Evolutionary conservation across 2,113 vertebrate genomes (phyloP), one percentile per base, ranked within the genome.

Genomic region (Climacteris rufus): DNA sequence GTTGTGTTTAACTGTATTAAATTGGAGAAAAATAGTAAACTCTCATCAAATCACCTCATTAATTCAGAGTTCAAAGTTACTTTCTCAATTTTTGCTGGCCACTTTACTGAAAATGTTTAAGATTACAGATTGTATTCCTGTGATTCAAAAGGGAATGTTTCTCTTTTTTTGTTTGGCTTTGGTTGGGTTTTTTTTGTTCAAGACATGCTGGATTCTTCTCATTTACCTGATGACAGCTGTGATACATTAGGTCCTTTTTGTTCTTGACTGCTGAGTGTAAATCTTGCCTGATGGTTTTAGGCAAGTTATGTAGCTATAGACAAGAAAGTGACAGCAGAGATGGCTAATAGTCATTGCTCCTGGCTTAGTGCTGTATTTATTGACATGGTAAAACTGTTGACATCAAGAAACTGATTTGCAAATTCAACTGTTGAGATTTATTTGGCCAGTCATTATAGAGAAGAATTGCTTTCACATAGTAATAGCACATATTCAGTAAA

Each of bases 191-290:
- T 65, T 50, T 54, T 17, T 37, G 35, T 47, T 59, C 11, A 39
- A 86, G 49, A 49, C 7, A 7, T 14, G 20, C 57, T 80, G 69
- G 45, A 65, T 80, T 83, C 71, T 78, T 63, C 61, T 92, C 52
- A 44, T 89, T 94, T 92, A 65, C 65, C 80, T 93, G 79, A 59
- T 89, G 86, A 76, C 81, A 94, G 56, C 70, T 60, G 15, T 87
- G 87, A 70, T 72, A 49, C 37, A 68, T 94, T 44, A 71, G 77
- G 64, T 63, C 22, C 13, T 82, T 96, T 82, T 65, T 78, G 66
- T 77, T 96, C 42, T 57, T 90, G 83, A 63, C 72, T 56, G n/a
- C 53, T 45, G 79, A 70, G 47, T 79, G 79, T 94, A 83, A 89
- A 92, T 96, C 70, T 88, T 83, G n/a, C 66, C 10, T 70, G 50